These are phyloP conservation scores for Amphibalanus amphitrite DNA, from an alignment of 1,140 invertebrate genomes.

Conservation along the genomic window DNA sequence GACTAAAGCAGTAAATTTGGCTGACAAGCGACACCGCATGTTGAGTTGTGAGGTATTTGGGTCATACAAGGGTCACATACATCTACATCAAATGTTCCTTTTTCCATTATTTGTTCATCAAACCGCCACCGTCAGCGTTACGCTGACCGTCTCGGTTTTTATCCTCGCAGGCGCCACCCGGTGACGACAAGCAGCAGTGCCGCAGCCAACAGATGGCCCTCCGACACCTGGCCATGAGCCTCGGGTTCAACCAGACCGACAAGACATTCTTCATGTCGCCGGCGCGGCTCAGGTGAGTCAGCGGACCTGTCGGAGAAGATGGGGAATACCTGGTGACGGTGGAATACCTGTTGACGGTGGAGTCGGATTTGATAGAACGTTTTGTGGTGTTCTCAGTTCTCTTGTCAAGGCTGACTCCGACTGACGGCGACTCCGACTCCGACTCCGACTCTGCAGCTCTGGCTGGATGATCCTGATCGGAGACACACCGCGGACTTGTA, in stretches of 20 bases:
- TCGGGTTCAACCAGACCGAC: conserved; percentile 85
- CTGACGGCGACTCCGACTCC: too few species aligned
- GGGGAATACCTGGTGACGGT: too few species aligned
- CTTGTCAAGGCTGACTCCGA: neutral
- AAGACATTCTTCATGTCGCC: conserved; percentile 79
- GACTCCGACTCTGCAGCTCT: too few species aligned
- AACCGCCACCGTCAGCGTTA: neutral
- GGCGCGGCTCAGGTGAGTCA: conserved; percentile 52
- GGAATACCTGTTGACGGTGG: too few species aligned
- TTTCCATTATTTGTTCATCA: neutral
- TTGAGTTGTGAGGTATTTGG: neutral
- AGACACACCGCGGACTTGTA: neutral
- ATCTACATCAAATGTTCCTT: neutral
- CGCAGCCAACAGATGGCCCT: conserved; percentile 46
- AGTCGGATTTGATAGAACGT: too few species aligned
- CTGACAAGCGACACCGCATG: neutral
- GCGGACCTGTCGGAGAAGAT: too few species aligned
- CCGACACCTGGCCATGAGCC: conserved; percentile 74
- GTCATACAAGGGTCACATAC: neutral
- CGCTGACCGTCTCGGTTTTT: too few species aligned
- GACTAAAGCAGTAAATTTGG: neutral
- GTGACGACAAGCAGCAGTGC: neutral
- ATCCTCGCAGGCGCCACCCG: neutral
- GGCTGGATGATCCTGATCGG: neutral
- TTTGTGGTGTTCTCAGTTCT: conserved; percentile 8